Conservation (phyloP, 2,113 vertebrate genomes). For the Pseudorhombus dupliciocellatus region DNA sequence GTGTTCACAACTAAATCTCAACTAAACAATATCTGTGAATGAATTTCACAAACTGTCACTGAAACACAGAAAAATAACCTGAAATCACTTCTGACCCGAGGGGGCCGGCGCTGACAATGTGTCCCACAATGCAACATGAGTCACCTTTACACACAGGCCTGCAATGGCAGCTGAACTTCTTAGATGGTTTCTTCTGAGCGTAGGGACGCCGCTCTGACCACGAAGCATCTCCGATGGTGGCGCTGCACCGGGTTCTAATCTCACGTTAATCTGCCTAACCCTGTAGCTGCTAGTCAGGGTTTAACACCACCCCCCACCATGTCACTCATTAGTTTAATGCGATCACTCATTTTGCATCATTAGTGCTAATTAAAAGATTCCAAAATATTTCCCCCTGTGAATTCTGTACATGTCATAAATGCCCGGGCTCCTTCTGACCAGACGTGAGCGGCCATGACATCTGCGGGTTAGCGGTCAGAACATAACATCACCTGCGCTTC, state of each 20-base stretch:
- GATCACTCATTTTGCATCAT: constrained; percentile 33
- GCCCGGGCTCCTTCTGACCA: no score
- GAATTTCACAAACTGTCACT: no score
- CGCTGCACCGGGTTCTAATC: constrained; percentile 62
- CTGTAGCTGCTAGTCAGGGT: constrained; percentile 50
- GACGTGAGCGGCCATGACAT: no score
- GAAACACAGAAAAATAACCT: no score
- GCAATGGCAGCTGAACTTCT: not conserved
- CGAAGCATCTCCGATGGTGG: constrained; percentile 13
- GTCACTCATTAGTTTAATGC: constrained; percentile 64
- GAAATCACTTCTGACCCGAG: no score
- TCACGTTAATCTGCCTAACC: constrained; percentile 64
- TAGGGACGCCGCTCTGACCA: not conserved
- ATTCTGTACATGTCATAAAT: not conserved
- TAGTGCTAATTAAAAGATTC: constrained; percentile 51
- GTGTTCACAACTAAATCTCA: no score
- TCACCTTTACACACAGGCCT: no score
- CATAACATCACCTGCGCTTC: constrained; percentile 4
- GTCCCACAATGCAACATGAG: no score
- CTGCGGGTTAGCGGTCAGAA: not conserved
- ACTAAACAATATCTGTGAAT: no score
- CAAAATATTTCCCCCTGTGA: not conserved
- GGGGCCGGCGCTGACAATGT: no score
- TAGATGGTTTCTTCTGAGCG: not conserved
- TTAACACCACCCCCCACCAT: constrained; percentile 41